A percentile compares a stretch with the other conserved stretches of the same genome.
phyloP scores from a whole-genome alignment of 92 coral and sea anemone species.

The Heliopora coerulea region DNA sequence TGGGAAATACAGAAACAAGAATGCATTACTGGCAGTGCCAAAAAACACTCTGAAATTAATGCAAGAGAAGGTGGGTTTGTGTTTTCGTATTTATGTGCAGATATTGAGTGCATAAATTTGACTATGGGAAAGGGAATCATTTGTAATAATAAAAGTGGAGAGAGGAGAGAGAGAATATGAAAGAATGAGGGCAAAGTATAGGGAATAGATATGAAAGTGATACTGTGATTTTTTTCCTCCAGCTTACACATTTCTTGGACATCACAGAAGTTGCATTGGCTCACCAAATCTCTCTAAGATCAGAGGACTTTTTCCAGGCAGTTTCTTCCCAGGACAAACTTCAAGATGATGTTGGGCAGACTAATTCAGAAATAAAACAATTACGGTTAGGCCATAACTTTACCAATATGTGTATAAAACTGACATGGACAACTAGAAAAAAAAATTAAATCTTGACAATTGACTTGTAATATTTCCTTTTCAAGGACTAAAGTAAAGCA shows the following conservation, averaged over 20 bases:
- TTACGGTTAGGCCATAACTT: constrained; percentile 54
- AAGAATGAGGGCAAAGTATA: no score
- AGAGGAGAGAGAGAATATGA: no score
- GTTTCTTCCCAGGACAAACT: constrained; percentile 98
- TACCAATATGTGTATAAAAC: background rate
- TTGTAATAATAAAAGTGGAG: no score
- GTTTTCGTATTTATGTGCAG: background rate
- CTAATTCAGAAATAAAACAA: constrained; percentile 83
- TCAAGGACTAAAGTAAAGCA: constrained; percentile 80
- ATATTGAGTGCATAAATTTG: background rate
- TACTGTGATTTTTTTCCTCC: no score
- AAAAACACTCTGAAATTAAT: constrained; percentile 90
- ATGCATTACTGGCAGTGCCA: constrained; percentile 59
- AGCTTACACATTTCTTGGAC: constrained; percentile 95
- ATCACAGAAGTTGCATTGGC: constrained; percentile 95
- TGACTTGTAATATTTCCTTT: background rate
- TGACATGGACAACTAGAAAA: background rate
- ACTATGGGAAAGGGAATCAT: no score
- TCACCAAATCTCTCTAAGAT: constrained; percentile 92
- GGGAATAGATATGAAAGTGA: no score
- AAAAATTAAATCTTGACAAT: background rate
- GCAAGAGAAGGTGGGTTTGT: constrained; percentile 84
- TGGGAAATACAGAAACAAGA: constrained; percentile 16
- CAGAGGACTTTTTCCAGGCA: constrained; percentile 96
- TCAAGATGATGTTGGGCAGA: constrained; percentile 94